Percentiles rank a stretch among this genome's conserved stretches.
Conservation (phyloP, 1,140 invertebrate genomes). For the Nixonia krombeini region DNA sequence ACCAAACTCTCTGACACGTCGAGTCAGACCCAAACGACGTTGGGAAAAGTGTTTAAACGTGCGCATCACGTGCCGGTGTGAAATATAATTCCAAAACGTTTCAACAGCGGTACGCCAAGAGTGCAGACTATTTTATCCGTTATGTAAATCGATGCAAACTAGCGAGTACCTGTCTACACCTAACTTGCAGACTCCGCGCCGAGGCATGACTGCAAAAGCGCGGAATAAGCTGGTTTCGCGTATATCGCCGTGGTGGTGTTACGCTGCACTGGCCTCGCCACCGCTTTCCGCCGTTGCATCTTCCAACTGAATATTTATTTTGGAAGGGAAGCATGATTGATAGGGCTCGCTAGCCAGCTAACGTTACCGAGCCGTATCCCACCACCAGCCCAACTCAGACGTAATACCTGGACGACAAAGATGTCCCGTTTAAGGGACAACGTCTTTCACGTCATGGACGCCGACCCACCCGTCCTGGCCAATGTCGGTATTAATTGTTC, state of each 20-base stretch:
- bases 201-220: slow-evolving; percentile 9
- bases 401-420: too few relatives aligned
- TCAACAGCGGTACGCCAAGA: slow-evolving; percentile 57
- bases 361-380: too few relatives aligned
- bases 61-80: slow-evolving; percentile 51
- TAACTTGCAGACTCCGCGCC: slow-evolving; percentile 31
- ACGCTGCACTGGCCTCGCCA: slow-evolving; percentile 5
- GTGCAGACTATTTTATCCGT: slow-evolving; percentile 60
- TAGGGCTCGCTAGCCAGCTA: slow-evolving; percentile 17
- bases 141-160: slow-evolving; percentile 72
- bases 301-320: slow-evolving; percentile 41
- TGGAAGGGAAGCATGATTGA: slow-evolving; percentile 33
- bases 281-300: too few relatives aligned
- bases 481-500: slow-evolving; percentile 65
- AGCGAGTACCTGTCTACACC: slow-evolving; percentile 43
- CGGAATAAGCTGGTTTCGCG: slow-evolving; percentile 40
- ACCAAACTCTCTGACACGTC: too few relatives aligned
- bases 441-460: too few relatives aligned
- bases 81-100: slow-evolving; percentile 66
- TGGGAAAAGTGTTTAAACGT: slow-evolving; percentile 66
- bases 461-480: too few relatives aligned
- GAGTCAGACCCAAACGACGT: slow-evolving; percentile 51
- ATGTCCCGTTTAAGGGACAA: too few relatives aligned
- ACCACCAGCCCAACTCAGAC: too few relatives aligned
- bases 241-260: slow-evolving; percentile 35